These are phyloP conservation scores for Pristionchus japonicus DNA, from an alignment of 2,888 invertebrate species.

Conservation along the genomic window DNA sequence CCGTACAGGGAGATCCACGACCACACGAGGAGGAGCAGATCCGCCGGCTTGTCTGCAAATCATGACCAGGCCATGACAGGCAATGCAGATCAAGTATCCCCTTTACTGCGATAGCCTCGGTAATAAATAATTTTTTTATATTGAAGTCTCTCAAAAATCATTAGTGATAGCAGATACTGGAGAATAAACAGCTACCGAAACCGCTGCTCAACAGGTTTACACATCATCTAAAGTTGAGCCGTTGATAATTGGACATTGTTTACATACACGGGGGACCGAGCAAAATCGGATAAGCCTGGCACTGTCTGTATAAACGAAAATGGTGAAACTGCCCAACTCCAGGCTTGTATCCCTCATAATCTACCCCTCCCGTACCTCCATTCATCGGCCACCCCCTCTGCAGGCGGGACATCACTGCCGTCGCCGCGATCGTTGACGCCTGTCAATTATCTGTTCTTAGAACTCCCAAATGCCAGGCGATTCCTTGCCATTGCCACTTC, in stretches of 20 bases:
- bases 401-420: slow-evolving; percentile 65
- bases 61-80: no score
- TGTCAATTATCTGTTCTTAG: not conserved
- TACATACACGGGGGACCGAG: not conserved
- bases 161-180: not conserved
- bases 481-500: no score
- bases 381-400: slow-evolving; percentile 52
- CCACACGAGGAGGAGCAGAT: slow-evolving; percentile 66
- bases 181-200: not conserved
- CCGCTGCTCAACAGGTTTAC: not conserved
- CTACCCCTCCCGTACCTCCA: slow-evolving; percentile 29
- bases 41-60: slow-evolving; percentile 47
- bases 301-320: not conserved
- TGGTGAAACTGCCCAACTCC: not conserved
- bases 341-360: not conserved
- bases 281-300: not conserved
- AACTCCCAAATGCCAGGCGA: not conserved
- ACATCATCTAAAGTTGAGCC: no score
- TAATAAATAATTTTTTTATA: no score
- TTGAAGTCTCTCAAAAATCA: no score
- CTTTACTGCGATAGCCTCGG: no score
- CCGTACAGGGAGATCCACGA: slow-evolving; percentile 72
- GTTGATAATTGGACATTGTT: no score
- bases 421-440: slow-evolving; percentile 69
- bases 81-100: no score